Evolutionary conservation across 2,888 invertebrate species (phyloP).

Genomic region (Calliphora vomitoria): DNA sequence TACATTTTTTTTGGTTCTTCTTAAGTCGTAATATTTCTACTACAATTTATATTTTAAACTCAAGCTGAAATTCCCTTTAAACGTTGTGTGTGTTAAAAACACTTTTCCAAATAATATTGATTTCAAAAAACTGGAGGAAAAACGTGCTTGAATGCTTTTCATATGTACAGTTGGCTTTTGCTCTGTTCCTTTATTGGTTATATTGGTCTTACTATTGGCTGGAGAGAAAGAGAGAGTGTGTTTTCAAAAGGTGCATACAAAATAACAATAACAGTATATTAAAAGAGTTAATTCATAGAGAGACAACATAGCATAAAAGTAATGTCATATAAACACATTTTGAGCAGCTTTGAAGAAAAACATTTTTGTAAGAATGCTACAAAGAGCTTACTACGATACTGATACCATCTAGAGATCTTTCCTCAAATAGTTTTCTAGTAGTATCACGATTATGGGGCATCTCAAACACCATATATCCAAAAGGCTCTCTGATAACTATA

Average conservation of each 20-base stretch:
- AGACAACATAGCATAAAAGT: no score
- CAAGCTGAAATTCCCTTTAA: slow-evolving; percentile 38
- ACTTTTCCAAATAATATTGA: slow-evolving; percentile 48
- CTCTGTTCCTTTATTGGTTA: background rate
- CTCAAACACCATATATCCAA: no score
- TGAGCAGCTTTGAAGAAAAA: no score
- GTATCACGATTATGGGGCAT: no score
- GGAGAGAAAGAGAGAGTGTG: background rate
- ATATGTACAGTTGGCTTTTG: slow-evolving; percentile 20
- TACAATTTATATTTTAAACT: slow-evolving; percentile 38
- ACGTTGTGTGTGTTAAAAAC: slow-evolving; percentile 23
- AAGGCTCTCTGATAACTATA: no score
- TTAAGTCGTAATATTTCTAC: background rate
- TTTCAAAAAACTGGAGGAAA: slow-evolving; percentile 19
- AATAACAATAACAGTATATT: background rate
- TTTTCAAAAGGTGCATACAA: slow-evolving; percentile 45
- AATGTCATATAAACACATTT: no score
- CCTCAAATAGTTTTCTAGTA: no score
- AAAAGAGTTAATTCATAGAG: slow-evolving; percentile 8
- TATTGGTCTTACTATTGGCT: slow-evolving; percentile 28
- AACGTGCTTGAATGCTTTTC: slow-evolving; percentile 47
- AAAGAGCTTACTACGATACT: no score
- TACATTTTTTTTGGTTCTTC: background rate
- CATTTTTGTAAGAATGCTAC: no score
- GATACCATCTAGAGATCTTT: no score